Evolutionary conservation across 64 coral and sea anemone species (phyloP), one percentile per base, ranked within the genome.

Genomic region (Exaiptasia diaphana): DNA sequence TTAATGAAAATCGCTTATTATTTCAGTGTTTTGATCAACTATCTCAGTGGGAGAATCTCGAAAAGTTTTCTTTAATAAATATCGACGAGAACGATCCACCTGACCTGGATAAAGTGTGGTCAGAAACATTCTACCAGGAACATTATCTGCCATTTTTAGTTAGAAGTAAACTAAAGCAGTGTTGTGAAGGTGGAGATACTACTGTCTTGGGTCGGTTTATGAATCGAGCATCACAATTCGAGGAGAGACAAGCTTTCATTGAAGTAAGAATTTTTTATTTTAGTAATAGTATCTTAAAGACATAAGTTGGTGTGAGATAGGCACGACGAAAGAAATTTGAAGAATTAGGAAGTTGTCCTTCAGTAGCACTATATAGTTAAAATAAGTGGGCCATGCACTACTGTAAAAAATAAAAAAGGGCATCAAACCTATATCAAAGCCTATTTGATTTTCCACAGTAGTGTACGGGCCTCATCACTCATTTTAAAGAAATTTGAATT

Each of bases 141-240:
- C 85, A 99, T 41, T 99, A 99, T 59, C 75, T 99, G 21, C 95
- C 95, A 15, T 89, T 93, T 73, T 39, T 99, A 24, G 44, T 99
- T 53, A 61, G 82, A 36, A 93, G 89, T 52, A 91, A 88, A 56
- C 49, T 92, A 13, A 99, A 99, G 30, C 79, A 80, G 27, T 77
- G 58, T 37, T 89, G 80, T 67, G 53, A 80, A 14, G 80, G 95
- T 58, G 18, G 20, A 7, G 35, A 25, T 41, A 83, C 86, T 23
- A 63, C 33, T 32, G 49, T 39, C 38, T 53, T 99, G 28, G 65
- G 75, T 36, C 31, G 50, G 4, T 99, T 99, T 68, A 62, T 99
- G 53, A 49, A 64, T 38, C 80, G 56, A 55, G 54, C 80, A 32
- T 65, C 90, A 48, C 52, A 78, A 64, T 38, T 76, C 38, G 17